Evolutionary conservation across 2,888 invertebrate genomes (phyloP), one percentile per base, ranked within the genome.

Genomic region (Allolobophora icterica): DNA sequence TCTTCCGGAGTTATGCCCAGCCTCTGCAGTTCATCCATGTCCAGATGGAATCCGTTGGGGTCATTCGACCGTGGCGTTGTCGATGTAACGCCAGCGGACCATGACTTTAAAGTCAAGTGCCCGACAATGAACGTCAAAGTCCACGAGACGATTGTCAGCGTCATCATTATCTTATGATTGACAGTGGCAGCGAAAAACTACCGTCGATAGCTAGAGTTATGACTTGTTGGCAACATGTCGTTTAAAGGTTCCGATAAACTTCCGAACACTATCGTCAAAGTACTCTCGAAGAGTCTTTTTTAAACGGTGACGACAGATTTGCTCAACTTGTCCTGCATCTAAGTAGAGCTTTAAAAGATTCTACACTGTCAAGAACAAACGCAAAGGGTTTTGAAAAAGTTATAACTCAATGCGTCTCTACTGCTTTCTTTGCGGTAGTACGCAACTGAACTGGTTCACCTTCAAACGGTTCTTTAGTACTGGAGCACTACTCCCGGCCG

Each of bases 1-100:
- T 92, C 89, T 30, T 92, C 91, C 34, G 91, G 35, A 24, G 52
- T 89, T 89, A 92, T 91, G 2, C 92, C 92, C 89, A 91, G 84
- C 91, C 91, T 91, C 91, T 91, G 91, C 91, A 92, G 91, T 89
- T 92, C 92, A 52, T 84, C 91, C 40, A 91, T 84, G 90, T 90
- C 87, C 45, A 92, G 90, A 24, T 87, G 87, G 87, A 87, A 87
- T 38, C 87, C 87, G 35, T 34, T 35, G 34, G n/a, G 35, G 87
- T 87, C 87, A 87, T 21, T 33, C 21, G 87, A 87, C 19, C 87
- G 87, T 35, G 87, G 38, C 35, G 87, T 34, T 24, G 87, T 87
- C 11, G 87, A 8, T 35, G 87, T 24, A 1, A 38, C 38, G 19
- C 87, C 87, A 34, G 87, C 87, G 87, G 34, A 38, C 24, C 21